A percentile compares a stretch with the other conserved stretches of the same genome.
phyloP scores from a whole-genome alignment of 2,888 invertebrate genomes.

The Blera fallax region DNA sequence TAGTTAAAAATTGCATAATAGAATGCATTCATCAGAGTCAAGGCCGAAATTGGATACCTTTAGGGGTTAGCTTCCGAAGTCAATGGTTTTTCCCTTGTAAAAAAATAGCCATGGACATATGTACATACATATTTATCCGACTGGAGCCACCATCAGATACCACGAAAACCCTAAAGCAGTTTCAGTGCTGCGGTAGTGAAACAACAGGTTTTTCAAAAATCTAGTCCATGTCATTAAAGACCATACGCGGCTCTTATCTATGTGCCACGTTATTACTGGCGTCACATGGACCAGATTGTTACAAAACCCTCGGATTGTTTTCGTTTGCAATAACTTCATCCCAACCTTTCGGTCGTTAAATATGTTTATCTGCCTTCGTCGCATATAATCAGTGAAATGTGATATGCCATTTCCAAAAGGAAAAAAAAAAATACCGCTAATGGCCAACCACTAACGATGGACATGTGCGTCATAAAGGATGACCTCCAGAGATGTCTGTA shows the following conservation, averaged over 20 bases:
- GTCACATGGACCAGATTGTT: neutral
- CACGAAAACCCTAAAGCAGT: neutral
- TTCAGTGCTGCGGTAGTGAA: neutral
- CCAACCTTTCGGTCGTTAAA: constrained; percentile 3
- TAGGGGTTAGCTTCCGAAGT: too few relatives aligned
- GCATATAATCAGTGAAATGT: constrained; percentile 21
- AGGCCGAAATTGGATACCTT: too few relatives aligned
- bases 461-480: constrained; percentile 32
- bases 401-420: neutral
- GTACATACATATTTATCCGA: too few relatives aligned
- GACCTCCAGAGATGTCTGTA: neutral
- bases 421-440: neutral
- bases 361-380: constrained; percentile 2
- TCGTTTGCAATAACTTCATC: neutral
- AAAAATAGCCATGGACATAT: too few relatives aligned
- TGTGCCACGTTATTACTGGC: constrained; percentile 3
- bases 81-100: too few relatives aligned
- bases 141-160: neutral
- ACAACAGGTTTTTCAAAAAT: constrained; percentile 12
- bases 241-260: neutral
- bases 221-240: constrained; percentile 3
- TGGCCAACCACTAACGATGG: constrained; percentile 30
- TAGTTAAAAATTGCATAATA: neutral
- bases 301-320: neutral
- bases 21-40: neutral